Conservation (phyloP, 2,113 vertebrate genomes). For the Pelobates fuscus region DNA sequence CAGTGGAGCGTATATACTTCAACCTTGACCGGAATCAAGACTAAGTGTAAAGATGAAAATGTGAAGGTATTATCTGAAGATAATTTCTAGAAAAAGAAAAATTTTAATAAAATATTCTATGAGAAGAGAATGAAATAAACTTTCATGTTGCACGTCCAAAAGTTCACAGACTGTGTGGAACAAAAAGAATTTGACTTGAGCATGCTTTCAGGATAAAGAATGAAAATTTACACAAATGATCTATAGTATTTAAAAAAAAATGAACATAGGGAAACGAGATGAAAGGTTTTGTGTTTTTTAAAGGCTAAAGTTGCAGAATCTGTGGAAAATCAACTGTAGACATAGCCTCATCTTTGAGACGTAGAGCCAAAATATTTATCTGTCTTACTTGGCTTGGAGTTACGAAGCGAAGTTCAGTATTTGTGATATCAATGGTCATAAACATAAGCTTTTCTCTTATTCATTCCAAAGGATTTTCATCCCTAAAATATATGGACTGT, state of each 20-base stretch:
- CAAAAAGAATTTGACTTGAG: slow-evolving; percentile 66
- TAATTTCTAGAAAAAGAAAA: slow-evolving; percentile 74
- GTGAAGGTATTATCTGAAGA: slow-evolving; percentile 75
- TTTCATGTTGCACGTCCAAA: slow-evolving; percentile 61
- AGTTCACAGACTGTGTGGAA: slow-evolving; percentile 65
- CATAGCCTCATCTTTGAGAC: slow-evolving; percentile 77
- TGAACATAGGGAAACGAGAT: slow-evolving; percentile 47
- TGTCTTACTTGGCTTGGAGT: slow-evolving; percentile 72
- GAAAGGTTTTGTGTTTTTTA: slow-evolving; percentile 65
- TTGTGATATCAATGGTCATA: slow-evolving; percentile 62
- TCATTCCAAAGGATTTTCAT: slow-evolving; percentile 70
- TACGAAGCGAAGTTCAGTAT: slow-evolving; percentile 62
- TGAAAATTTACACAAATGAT: slow-evolving; percentile 67
- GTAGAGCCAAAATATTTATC: slow-evolving; percentile 81
- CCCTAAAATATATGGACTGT: slow-evolving; percentile 71
- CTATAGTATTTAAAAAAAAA: slow-evolving; percentile 52
- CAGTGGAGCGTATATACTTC: slow-evolving; percentile 59
- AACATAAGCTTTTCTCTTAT: slow-evolving; percentile 65
- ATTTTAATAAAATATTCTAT: slow-evolving; percentile 58
- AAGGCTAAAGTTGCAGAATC: slow-evolving; percentile 73
- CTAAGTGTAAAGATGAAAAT: slow-evolving; percentile 74
- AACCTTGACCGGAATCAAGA: slow-evolving; percentile 79
- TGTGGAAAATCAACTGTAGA: slow-evolving; percentile 79
- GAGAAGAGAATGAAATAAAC: slow-evolving; percentile 62
- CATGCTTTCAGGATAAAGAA: slow-evolving; percentile 59